These are phyloP conservation scores for Myrmophylax atrothorax DNA, from an alignment of 2,113 vertebrate species.

Conservation along the genomic window DNA sequence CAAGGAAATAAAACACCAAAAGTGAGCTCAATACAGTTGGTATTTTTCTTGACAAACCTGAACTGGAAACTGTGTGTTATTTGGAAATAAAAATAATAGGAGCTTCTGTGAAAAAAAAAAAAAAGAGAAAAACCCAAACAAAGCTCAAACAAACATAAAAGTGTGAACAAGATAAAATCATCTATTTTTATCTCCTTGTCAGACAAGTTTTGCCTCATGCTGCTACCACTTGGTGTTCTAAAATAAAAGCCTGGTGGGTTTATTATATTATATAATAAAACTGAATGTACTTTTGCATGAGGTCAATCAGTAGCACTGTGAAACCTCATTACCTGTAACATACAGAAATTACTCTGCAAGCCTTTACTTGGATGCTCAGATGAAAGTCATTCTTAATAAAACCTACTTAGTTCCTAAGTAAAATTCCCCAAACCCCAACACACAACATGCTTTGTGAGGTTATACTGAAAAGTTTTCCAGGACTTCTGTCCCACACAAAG, in stretches of 20 bases:
- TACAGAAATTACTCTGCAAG: background rate
- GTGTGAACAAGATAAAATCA: background rate
- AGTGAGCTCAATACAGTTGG: background rate
- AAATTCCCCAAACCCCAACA: background rate
- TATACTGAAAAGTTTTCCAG: background rate
- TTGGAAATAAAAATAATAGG: background rate
- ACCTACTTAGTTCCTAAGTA: background rate
- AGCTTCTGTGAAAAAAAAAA: background rate
- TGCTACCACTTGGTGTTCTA: background rate
- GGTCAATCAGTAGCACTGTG: background rate
- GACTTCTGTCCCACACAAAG: background rate
- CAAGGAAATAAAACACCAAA: background rate
- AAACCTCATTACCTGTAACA: background rate
- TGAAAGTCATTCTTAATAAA: background rate
- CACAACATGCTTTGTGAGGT: background rate
- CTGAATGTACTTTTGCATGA: background rate
- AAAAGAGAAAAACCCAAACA: too few species aligned
- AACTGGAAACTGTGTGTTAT: background rate
- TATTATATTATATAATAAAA: background rate
- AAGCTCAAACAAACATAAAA: background rate
- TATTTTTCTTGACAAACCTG: background rate
- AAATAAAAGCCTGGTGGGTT: background rate
- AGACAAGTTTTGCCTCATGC: background rate
- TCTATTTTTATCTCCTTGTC: background rate
- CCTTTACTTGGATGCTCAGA: background rate